Conservation (phyloP, 2,797 vertebrate species). For the Etheostoma perlongum region DNA sequence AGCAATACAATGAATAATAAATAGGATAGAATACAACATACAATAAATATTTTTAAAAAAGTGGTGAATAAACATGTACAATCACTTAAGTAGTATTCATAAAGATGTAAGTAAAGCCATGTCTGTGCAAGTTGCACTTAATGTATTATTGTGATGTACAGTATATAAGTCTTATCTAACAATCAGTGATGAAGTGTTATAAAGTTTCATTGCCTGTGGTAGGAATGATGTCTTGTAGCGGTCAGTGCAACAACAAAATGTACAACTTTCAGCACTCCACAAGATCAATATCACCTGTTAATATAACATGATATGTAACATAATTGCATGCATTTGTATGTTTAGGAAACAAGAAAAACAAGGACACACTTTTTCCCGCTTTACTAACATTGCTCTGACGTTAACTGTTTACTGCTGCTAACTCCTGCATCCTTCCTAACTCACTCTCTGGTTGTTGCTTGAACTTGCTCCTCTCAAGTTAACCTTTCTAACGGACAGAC, state of each 20-base stretch:
- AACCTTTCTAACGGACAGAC: conserved; percentile 95
- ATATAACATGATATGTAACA: not conserved
- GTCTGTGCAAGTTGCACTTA: too few relatives aligned
- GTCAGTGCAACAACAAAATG: not conserved
- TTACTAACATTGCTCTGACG: conserved; percentile 60
- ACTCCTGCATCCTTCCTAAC: conserved; percentile 76
- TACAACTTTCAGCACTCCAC: not conserved
- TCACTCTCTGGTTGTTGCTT: conserved; percentile 77
- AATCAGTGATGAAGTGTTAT: too few relatives aligned
- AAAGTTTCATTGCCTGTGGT: too few relatives aligned
- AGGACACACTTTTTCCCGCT: conserved; percentile 4
- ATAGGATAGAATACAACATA: too few relatives aligned
- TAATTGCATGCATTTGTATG: conserved; percentile 16
- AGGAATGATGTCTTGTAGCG: too few relatives aligned
- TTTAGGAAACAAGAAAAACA: not conserved
- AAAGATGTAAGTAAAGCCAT: too few relatives aligned
- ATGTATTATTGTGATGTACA: too few relatives aligned
- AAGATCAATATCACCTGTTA: not conserved
- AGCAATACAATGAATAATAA: too few relatives aligned
- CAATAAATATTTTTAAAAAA: too few relatives aligned
- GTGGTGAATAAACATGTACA: too few relatives aligned
- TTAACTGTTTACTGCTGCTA: conserved; percentile 34
- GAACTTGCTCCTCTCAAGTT: conserved; percentile 85
- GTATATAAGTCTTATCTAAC: too few relatives aligned
- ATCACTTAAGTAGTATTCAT: too few relatives aligned